Conservation (phyloP, 2,113 vertebrate species). For the Xerus inauris region DNA sequence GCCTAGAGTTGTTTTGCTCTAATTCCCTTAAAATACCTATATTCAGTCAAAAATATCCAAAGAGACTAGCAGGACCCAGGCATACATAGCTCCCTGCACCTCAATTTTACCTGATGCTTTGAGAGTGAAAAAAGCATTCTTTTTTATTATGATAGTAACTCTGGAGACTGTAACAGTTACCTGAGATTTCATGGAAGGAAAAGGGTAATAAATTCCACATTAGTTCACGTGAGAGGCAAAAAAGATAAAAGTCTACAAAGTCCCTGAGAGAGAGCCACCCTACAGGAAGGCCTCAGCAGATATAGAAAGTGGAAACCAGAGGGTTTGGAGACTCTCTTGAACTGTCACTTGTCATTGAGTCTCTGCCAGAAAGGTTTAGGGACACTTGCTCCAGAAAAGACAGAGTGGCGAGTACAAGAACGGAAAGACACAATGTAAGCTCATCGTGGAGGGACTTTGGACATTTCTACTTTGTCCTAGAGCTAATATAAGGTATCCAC, state of each 20-base stretch:
- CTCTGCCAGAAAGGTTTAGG: background rate
- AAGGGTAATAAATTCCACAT: background rate
- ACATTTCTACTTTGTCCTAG: background rate
- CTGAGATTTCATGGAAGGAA: background rate
- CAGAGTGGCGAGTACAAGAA: background rate
- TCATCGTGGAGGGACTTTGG: background rate
- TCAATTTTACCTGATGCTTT: background rate
- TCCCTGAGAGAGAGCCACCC: background rate
- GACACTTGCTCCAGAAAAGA: background rate
- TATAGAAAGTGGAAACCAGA: background rate
- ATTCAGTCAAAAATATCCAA: background rate
- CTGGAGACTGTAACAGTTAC: background rate
- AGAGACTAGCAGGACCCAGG: background rate
- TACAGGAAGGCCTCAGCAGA: fast-evolving
- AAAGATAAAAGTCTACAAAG: background rate
- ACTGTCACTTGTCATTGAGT: background rate
- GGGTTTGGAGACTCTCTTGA: background rate
- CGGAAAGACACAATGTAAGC: background rate
- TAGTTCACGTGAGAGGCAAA: background rate
- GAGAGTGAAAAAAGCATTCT: background rate
- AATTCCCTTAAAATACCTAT: background rate
- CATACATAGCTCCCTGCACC: background rate
- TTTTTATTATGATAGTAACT: background rate
- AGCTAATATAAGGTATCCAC: background rate
- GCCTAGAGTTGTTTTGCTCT: background rate